Percentiles rank a stretch among this genome's conserved stretches.
Conservation (phyloP, 2,797 vertebrate species). For the Borostomias antarcticus region DNA sequence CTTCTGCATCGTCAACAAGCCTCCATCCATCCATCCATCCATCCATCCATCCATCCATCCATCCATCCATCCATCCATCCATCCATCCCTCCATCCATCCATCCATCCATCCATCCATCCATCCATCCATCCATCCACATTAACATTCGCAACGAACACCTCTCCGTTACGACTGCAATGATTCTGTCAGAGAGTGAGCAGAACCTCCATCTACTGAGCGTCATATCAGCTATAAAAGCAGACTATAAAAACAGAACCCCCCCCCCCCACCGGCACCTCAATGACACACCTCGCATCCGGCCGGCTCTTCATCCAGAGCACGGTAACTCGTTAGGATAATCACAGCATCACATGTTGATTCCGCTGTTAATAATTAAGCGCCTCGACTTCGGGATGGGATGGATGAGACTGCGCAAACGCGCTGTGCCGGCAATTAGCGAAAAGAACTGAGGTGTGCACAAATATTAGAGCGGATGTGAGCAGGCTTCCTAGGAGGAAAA, state of each 20-base stretch:
- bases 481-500: conserved; percentile 64
- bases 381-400: neutral
- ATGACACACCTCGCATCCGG: conserved; percentile 68
- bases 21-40: too few relatives aligned
- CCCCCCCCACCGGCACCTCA: conserved; percentile 53
- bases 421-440: conserved; percentile 73
- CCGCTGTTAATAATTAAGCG: conserved; percentile 61
- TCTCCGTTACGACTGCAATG: too few relatives aligned
- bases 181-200: conserved; percentile 48
- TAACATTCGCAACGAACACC: too few relatives aligned
- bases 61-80: too few relatives aligned
- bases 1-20: too few relatives aligned
- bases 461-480: conserved; percentile 64
- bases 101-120: too few relatives aligned
- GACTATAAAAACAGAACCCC: conserved; percentile 58
- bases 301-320: conserved; percentile 68
- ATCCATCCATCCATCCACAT: too few relatives aligned
- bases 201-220: conserved; percentile 31
- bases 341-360: conserved; percentile 62
- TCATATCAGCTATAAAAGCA: too few relatives aligned
- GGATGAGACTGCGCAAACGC: conserved; percentile 8
- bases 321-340: conserved; percentile 80
- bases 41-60: too few relatives aligned
- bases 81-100: too few relatives aligned
- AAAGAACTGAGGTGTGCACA: conserved; percentile 49